Percentiles rank a stretch among this genome's conserved stretches.
Evolutionary conservation across 1,140 invertebrate genomes (phyloP).

Genomic region (Capitella teleta): DNA sequence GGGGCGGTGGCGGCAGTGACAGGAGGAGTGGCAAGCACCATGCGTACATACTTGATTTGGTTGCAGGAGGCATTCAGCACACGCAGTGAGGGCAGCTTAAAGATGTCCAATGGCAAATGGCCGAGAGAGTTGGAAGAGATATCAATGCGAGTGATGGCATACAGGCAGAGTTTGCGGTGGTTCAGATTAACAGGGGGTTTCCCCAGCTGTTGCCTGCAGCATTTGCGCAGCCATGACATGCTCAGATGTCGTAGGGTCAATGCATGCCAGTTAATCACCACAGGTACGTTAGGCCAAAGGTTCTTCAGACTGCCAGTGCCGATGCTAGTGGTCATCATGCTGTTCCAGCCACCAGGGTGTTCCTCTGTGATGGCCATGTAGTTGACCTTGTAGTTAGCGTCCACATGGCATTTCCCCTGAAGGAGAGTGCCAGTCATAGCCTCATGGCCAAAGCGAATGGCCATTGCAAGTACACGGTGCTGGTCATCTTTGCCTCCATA

Average conservation of each 20-base stretch:
- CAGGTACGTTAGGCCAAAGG: conserved; percentile 59
- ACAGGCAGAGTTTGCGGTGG: conserved; percentile 61
- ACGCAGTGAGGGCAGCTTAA: conserved; percentile 64
- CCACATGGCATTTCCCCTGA: conserved; percentile 23
- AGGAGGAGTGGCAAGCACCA: not conserved
- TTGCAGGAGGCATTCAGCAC: conserved; percentile 80
- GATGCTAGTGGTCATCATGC: not conserved
- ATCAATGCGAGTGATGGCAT: conserved; percentile 85
- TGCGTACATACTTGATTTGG: conserved; percentile 54
- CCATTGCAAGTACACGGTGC: conserved; percentile 64
- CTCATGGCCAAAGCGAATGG: conserved; percentile 58
- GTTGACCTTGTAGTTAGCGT: conserved; percentile 29
- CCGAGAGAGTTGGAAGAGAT: conserved; percentile 81
- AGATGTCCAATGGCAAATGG: conserved; percentile 66
- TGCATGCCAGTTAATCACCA: conserved; percentile 87
- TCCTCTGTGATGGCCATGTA: not conserved
- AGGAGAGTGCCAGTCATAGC: conserved; percentile 55
- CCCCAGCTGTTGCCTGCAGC: conserved; percentile 43
- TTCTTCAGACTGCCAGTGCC: not conserved
- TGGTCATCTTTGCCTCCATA: conserved; percentile 80
- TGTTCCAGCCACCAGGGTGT: not conserved
- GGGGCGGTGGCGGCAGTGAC: too few species aligned
- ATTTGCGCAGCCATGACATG: conserved; percentile 75
- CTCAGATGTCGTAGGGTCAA: conserved; percentile 49
- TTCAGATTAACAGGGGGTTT: conserved; percentile 52